Percentiles rank a stretch among this genome's conserved stretches.
These are phyloP conservation scores for Sterrhoptilus dennistouni DNA, from an alignment of 2,113 vertebrate genomes.

Conservation along the genomic window DNA sequence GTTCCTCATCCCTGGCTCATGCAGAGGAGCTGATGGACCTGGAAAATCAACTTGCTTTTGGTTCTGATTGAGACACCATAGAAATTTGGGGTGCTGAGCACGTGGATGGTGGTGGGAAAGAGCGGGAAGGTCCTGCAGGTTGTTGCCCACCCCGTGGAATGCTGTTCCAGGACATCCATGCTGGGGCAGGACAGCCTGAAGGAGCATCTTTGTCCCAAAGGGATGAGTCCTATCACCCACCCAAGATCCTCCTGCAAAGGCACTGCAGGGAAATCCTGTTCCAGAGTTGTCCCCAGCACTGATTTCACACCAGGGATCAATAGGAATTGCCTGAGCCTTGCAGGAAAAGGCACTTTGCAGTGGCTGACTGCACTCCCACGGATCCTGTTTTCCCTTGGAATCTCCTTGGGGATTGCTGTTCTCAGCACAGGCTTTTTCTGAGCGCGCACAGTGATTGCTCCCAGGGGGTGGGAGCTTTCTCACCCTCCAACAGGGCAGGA, in stretches of 20 bases:
- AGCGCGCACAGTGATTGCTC: accelerated
- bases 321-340: background rate
- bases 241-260: background rate
- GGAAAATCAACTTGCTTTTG: background rate
- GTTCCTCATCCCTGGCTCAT: background rate
- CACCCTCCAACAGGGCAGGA: background rate
- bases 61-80: background rate
- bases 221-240: background rate
- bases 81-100: background rate
- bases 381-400: background rate
- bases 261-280: background rate
- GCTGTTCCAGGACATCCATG: background rate
- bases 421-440: background rate
- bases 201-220: background rate
- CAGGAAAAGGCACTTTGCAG: background rate
- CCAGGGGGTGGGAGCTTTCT: background rate
- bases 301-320: background rate
- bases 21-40: background rate
- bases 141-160: background rate
- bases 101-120: background rate
- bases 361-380: background rate
- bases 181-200: background rate
- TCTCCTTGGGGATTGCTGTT: background rate
- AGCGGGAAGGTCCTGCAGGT: background rate
- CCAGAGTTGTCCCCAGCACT: background rate